Conservation (phyloP, 2,113 vertebrate species). For the Alligator sinensis region DNA sequence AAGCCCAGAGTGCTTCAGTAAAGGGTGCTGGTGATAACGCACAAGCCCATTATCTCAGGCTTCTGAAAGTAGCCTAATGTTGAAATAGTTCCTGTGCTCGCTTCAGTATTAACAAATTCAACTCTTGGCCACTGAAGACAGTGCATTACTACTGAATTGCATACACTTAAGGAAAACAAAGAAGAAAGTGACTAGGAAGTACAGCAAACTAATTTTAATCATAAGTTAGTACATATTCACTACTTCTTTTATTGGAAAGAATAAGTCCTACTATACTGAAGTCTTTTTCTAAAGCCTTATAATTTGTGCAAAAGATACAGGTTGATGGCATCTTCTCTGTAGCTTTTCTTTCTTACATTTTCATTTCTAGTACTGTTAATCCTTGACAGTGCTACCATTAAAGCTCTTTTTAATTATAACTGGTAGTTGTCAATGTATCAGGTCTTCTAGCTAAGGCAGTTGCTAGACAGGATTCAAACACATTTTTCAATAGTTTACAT, state of each 20-base stretch:
- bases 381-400: not conserved
- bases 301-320: not conserved
- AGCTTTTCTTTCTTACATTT: not conserved
- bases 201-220: not conserved
- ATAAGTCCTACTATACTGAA: not conserved
- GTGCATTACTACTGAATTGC: not conserved
- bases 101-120: not conserved
- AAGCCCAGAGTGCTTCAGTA: not conserved
- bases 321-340: not conserved
- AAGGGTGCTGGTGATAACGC: fast-evolving
- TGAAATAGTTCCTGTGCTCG: not conserved
- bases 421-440: not conserved
- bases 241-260: not conserved
- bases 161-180: not conserved
- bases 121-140: not conserved
- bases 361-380: not conserved
- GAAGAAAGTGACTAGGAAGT: not conserved
- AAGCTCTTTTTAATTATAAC: not conserved
- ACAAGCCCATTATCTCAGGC: not conserved
- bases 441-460: constrained; percentile 33
- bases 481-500: constrained; percentile 65
- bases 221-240: not conserved
- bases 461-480: constrained; percentile 52
- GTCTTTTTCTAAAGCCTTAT: not conserved
- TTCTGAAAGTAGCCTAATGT: not conserved